Evolutionary conservation across 2,888 invertebrate genomes (phyloP).

Genomic region (Cyrtodaria siliqua): DNA sequence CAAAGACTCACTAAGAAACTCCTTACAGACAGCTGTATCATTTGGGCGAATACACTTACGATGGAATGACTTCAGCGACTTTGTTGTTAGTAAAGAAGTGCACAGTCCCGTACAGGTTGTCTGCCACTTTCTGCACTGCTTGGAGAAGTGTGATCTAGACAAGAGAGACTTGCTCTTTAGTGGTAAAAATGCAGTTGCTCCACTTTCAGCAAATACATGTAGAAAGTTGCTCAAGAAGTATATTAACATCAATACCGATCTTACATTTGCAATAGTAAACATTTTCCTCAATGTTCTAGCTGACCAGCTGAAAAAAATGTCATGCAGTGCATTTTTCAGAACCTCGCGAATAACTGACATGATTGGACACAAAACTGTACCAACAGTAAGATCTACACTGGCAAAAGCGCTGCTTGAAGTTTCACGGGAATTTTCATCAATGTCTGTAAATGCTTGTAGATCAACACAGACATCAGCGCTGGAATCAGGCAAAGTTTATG

Average conservation of each 20-base stretch:
- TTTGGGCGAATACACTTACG: slow-evolving; percentile 55
- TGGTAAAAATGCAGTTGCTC: slow-evolving; percentile 24
- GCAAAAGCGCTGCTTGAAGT: slow-evolving; percentile 46
- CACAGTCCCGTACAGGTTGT: slow-evolving; percentile 73
- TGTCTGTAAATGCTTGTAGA: slow-evolving; percentile 44
- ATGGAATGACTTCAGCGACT: slow-evolving; percentile 57
- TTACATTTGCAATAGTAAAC: slow-evolving; percentile 63
- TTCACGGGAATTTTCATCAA: slow-evolving; percentile 48
- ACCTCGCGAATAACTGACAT: slow-evolving; percentile 45
- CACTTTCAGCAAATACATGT: slow-evolving; percentile 47
- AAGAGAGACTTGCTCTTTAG: slow-evolving; percentile 52
- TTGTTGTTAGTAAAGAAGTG: slow-evolving; percentile 57
- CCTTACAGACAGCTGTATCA: slow-evolving; percentile 60
- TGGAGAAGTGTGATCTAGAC: slow-evolving; percentile 51
- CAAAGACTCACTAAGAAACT: slow-evolving; percentile 59
- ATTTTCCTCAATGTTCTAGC: slow-evolving; percentile 69
- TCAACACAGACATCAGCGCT: slow-evolving; percentile 32
- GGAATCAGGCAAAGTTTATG: background rate
- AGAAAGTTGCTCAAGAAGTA: slow-evolving; percentile 46
- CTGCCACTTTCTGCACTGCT: slow-evolving; percentile 60
- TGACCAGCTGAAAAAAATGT: slow-evolving; percentile 75
- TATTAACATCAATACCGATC: slow-evolving; percentile 29
- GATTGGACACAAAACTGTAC: slow-evolving; percentile 26
- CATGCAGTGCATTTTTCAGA: slow-evolving; percentile 68
- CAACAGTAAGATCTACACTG: slow-evolving; percentile 37